Conservation (phyloP, 2,113 vertebrate genomes). For the Tor tambroides region DNA sequence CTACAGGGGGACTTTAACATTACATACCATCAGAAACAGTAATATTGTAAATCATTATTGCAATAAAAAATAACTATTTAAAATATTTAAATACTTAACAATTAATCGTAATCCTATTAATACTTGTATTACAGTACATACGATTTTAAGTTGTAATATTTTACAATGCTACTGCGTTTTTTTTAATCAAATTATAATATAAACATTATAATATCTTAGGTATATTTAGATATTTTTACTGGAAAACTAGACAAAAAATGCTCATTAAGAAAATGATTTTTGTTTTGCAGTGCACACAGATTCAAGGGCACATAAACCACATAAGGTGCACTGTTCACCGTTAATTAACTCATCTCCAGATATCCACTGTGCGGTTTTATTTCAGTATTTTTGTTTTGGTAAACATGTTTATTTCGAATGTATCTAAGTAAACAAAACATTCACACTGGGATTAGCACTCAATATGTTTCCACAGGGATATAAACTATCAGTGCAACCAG, state of each 20-base stretch:
- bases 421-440: conserved; percentile 1
- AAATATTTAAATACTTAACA: too few species aligned
- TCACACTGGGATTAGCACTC: background rate
- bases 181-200: too few species aligned
- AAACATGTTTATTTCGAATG: conserved; percentile 15
- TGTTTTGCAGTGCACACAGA: background rate
- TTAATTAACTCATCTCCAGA: background rate
- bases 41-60: too few species aligned
- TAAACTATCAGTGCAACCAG: background rate
- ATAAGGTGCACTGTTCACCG: background rate
- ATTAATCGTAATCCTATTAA: too few species aligned
- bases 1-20: too few species aligned
- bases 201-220: background rate
- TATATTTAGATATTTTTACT: background rate
- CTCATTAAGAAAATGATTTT: background rate
- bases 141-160: too few species aligned
- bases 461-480: background rate
- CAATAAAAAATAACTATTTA: too few species aligned
- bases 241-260: background rate
- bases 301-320: background rate
- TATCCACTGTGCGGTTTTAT: background rate
- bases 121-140: too few species aligned
- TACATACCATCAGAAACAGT: too few species aligned
- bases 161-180: too few species aligned
- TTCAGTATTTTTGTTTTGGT: background rate